These are phyloP conservation scores for Leucophora obtusa DNA, from an alignment of 2,888 invertebrate species.

Conservation along the genomic window DNA sequence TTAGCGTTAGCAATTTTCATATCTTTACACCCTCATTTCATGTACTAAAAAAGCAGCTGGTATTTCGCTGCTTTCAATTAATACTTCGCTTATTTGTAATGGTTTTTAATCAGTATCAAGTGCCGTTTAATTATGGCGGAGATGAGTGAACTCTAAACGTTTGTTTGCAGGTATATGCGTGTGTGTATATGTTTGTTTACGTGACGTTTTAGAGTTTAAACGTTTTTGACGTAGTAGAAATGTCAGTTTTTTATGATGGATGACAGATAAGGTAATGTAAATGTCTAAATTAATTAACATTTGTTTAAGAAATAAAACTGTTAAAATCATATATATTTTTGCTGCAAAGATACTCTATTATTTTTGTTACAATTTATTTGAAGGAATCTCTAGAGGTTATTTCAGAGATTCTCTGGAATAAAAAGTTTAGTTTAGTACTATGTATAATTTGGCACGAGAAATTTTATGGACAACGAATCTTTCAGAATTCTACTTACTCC, in stretches of 20 bases:
- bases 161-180: background rate
- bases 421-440: too few relatives aligned
- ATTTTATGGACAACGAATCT: too few relatives aligned
- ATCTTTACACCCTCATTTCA: background rate
- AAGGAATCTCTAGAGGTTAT: too few relatives aligned
- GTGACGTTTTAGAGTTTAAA: background rate
- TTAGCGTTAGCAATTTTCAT: background rate
- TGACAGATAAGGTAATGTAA: constrained; percentile 5
- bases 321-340: too few relatives aligned
- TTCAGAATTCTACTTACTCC: too few relatives aligned
- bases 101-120: background rate
- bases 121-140: background rate
- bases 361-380: too few relatives aligned
- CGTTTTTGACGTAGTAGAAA: background rate
- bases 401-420: too few relatives aligned
- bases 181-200: background rate
- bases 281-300: background rate
- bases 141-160: background rate
- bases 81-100: background rate
- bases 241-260: background rate
- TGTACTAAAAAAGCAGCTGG: background rate
- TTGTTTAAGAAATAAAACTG: too few relatives aligned
- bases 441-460: too few relatives aligned
- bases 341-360: too few relatives aligned
- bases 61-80: background rate